These are phyloP conservation scores for Yponomeuta evonymella DNA, from an alignment of 2,888 invertebrate genomes.

Conservation along the genomic window DNA sequence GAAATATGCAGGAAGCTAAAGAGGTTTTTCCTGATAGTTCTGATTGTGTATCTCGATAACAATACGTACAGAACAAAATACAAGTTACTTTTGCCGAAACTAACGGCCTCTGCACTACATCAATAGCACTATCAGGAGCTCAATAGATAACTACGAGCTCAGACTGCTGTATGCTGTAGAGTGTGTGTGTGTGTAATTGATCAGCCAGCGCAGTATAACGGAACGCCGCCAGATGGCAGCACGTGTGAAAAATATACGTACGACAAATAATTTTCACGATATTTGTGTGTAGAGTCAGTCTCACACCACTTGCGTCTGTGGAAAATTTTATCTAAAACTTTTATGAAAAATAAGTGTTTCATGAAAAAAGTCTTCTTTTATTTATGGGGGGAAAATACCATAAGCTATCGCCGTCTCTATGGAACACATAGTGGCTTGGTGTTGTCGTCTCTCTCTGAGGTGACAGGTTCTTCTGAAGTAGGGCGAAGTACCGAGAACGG, in stretches of 20 bases:
- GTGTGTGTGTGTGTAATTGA: background rate
- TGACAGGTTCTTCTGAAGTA: constrained; percentile 61
- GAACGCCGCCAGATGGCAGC: constrained; percentile 9
- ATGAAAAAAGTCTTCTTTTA: background rate
- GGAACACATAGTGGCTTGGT: background rate
- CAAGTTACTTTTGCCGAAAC: background rate
- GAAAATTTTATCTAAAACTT: background rate
- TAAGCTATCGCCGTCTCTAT: constrained; percentile 2
- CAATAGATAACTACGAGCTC: background rate
- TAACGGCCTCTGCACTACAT: background rate
- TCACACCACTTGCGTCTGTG: background rate
- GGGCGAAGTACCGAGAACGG: constrained; percentile 40
- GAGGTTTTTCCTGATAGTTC: too few species aligned
- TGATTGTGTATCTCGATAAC: too few species aligned
- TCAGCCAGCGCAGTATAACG: background rate
- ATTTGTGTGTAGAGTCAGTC: too few species aligned
- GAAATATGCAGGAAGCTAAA: too few species aligned
- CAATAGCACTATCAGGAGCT: background rate
- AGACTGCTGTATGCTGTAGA: background rate
- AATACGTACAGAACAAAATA: too few species aligned
- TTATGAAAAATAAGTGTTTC: background rate
- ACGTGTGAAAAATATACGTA: background rate
- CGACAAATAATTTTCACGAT: background rate
- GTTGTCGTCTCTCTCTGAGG: constrained; percentile 25
- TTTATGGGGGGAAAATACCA: constrained; percentile 7